Evolutionary conservation across 2,797 vertebrate species (phyloP).

Genomic region (Pseudochirops cupreus): DNA sequence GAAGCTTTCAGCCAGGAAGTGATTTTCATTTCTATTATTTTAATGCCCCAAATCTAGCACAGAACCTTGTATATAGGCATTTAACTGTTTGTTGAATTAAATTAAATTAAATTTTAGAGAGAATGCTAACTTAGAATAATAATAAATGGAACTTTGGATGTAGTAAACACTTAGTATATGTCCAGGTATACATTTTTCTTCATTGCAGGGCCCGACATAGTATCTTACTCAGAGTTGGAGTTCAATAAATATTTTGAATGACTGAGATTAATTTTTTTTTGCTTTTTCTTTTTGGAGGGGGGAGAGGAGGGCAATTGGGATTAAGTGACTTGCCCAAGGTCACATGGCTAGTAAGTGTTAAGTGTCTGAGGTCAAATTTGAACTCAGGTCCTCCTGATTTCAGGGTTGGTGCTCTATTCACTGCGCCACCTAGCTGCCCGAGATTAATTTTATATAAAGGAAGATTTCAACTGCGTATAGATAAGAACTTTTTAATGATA

Average conservation of each 20-base stretch:
- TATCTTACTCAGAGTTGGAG: background rate
- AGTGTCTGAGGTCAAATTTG: too few species aligned
- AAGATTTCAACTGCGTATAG: background rate
- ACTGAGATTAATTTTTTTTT: background rate
- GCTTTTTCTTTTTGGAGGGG: too few species aligned
- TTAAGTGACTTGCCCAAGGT: too few species aligned
- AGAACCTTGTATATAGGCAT: background rate
- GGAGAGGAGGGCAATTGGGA: too few species aligned
- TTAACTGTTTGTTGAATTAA: conserved; percentile 37
- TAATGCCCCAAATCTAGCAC: background rate
- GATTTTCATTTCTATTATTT: conserved; percentile 22
- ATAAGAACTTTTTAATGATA: background rate
- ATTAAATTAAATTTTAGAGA: background rate
- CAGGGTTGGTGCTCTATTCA: too few species aligned
- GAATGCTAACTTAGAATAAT: background rate
- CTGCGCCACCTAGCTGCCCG: too few species aligned
- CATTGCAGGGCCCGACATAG: background rate
- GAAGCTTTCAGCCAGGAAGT: background rate
- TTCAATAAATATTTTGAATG: background rate
- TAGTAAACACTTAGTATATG: background rate
- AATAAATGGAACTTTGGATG: background rate
- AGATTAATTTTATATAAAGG: background rate
- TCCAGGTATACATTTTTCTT: background rate
- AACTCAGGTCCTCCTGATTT: too few species aligned
- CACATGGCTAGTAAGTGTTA: too few species aligned